Evolutionary conservation across 2,888 invertebrate genomes (phyloP), one percentile per base, ranked within the genome.

Genomic region (Aphidius colemani): DNA sequence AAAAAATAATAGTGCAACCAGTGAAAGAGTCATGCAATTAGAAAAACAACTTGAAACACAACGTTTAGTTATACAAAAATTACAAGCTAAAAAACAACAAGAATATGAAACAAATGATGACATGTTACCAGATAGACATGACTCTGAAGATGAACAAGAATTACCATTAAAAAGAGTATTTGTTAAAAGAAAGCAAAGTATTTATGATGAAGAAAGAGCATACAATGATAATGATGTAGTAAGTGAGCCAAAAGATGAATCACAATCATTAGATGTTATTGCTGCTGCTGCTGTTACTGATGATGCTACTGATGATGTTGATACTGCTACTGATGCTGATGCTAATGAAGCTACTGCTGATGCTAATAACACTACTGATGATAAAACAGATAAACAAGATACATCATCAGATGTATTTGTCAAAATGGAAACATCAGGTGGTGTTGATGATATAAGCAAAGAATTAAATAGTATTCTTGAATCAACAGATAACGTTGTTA

Each of bases 101-200:
- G 79, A 81, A 40, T 76, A 76, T 40, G 81, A 82, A 39, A 70
- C 77, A 0, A 73, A 75, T 1, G 82, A 82, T 18, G 82, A 82
- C 18, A 79, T 80, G 74, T 64, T 82, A 4, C 82, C 82, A 0
- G 82, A 81, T 3, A 72, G 82, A 40, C 81, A 80, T 39, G 82
- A 83, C 43, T 75, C 82, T 18, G 78, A 78, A 56, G 78, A 80
- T 48, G 78, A 82, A 59, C 79, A 82, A 79, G 70, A 86, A 77
- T 66, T 86, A 30, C 82, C 88, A 9, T 76, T 88, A 11, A 88
- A 88, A 70, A 85, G 87, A 57, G 88, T 88, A 51, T 81, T 88
- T 61, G 86, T 87, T 61, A 88, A 88, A 70, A 80, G 87, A 46
- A 86, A 87, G 73, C 84, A 87, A 77, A 80, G 82, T 45, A 78